A percentile compares a stretch with the other conserved stretches of the same genome.
These are phyloP conservation scores for Chelon auratus DNA, from an alignment of 2,797 vertebrate species.

Conservation along the genomic window DNA sequence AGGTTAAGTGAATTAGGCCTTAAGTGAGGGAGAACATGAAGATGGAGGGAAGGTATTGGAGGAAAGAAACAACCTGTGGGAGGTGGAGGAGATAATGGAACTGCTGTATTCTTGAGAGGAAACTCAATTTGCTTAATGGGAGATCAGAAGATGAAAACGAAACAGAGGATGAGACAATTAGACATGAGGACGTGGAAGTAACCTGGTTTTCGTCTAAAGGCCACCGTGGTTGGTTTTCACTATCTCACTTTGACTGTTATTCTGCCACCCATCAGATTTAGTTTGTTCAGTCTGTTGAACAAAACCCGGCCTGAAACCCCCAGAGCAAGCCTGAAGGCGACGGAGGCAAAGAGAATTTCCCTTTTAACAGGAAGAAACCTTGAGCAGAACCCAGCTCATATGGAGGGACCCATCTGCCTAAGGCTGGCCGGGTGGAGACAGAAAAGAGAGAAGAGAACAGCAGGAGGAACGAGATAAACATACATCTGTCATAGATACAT, in stretches of 20 bases:
- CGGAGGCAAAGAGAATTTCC: too few relatives aligned
- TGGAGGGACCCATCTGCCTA: too few relatives aligned
- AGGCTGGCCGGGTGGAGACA: too few relatives aligned
- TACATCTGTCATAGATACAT: too few relatives aligned
- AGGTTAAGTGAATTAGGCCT: slow-evolving; percentile 60
- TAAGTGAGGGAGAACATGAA: slow-evolving; percentile 35
- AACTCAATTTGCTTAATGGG: slow-evolving; percentile 50
- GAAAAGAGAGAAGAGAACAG: too few relatives aligned
- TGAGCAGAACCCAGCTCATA: too few relatives aligned
- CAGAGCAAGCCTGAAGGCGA: too few relatives aligned
- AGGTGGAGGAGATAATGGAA: slow-evolving; percentile 58
- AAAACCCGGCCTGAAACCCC: too few relatives aligned
- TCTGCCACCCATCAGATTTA: neutral
- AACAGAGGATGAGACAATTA: neutral
- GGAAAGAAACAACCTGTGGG: slow-evolving; percentile 26
- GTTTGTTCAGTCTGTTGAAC: too few relatives aligned
- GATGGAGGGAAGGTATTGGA: slow-evolving; percentile 23
- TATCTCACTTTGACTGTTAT: neutral
- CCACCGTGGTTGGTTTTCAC: neutral
- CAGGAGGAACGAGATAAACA: too few relatives aligned
- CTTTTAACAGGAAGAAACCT: too few relatives aligned
- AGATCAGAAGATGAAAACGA: neutral
- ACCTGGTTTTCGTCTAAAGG: neutral
- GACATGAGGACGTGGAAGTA: neutral
- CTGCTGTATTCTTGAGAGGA: slow-evolving; percentile 32